Evolutionary conservation across 2,888 invertebrate species (phyloP).

Genomic region (Margaritifera margaritifera): DNA sequence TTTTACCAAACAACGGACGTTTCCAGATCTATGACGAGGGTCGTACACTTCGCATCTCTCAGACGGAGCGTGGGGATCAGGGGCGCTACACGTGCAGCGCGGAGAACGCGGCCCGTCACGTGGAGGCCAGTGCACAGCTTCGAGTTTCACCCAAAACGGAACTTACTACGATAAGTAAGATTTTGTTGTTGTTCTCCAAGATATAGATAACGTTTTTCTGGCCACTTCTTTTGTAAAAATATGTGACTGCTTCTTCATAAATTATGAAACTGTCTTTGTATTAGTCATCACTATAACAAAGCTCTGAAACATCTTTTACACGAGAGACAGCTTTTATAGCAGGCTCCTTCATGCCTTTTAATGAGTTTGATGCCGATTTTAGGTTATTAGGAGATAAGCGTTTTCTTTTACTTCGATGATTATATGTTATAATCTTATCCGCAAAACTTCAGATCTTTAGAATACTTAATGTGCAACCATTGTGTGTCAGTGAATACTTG

Average conservation of each 20-base stretch:
- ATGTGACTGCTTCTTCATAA: not conserved
- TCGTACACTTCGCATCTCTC: slow-evolving; percentile 78
- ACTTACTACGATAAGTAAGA: slow-evolving; percentile 9
- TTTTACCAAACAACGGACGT: slow-evolving; percentile 52
- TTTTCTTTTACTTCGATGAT: too few species aligned
- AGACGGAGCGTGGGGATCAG: slow-evolving; percentile 81
- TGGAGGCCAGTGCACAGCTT: slow-evolving; percentile 71
- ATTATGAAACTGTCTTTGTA: too few species aligned
- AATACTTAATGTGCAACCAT: too few species aligned
- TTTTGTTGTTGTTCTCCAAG: too few species aligned
- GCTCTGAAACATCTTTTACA: too few species aligned
- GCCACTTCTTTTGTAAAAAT: not conserved
- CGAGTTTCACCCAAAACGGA: slow-evolving; percentile 62
- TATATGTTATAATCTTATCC: not conserved
- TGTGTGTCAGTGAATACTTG: not conserved
- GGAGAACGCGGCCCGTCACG: slow-evolving; percentile 78
- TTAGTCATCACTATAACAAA: too few species aligned
- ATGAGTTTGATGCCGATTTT: too few species aligned
- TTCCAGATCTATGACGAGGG: slow-evolving; percentile 60
- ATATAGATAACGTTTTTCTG: not conserved
- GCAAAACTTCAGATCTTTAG: not conserved
- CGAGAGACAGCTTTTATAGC: too few species aligned
- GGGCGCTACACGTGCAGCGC: slow-evolving; percentile 87
- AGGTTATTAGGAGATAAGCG: too few species aligned
- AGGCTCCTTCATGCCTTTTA: too few species aligned